These are phyloP conservation scores for Zoanthus sansibaricus DNA, from an alignment of 92 coral and sea anemone genomes.

Conservation along the genomic window DNA sequence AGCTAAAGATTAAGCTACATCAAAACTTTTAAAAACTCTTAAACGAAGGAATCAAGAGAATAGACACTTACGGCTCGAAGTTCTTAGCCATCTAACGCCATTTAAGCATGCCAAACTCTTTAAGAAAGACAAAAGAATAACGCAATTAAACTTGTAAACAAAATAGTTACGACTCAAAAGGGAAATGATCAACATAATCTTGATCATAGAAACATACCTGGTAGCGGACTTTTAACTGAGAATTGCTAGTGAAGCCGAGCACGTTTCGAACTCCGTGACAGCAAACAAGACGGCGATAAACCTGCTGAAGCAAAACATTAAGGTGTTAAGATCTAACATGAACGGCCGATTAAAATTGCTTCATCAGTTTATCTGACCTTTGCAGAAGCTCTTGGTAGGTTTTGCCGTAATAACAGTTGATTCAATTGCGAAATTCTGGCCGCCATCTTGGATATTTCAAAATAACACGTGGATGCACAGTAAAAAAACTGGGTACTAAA, in stretches of 20 bases:
- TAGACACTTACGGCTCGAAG: constrained; percentile 26
- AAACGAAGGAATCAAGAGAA: too few relatives aligned
- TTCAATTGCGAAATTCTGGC: constrained; percentile 62
- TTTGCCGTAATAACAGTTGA: constrained; percentile 49
- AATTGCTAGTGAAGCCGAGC: background rate
- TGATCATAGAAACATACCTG: constrained; percentile 11
- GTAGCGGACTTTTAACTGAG: background rate
- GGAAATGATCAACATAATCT: background rate
- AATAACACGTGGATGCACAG: constrained; percentile 53
- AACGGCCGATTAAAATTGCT: background rate
- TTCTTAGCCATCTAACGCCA: constrained; percentile 23
- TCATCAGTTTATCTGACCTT: constrained; percentile 35
- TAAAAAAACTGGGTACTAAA: too few relatives aligned
- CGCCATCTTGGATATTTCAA: constrained; percentile 83
- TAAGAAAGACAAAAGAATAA: background rate
- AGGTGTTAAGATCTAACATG: background rate
- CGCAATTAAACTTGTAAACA: background rate
- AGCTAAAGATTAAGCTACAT: too few relatives aligned
- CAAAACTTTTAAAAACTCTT: too few relatives aligned
- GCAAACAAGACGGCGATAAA: background rate
- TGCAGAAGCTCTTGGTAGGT: constrained; percentile 39
- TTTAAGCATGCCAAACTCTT: background rate
- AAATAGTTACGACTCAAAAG: background rate
- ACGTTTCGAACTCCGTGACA: background rate
- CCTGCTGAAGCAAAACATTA: background rate